Conservation (phyloP, 2,888 invertebrate species). For the Crematogaster levior region DNA sequence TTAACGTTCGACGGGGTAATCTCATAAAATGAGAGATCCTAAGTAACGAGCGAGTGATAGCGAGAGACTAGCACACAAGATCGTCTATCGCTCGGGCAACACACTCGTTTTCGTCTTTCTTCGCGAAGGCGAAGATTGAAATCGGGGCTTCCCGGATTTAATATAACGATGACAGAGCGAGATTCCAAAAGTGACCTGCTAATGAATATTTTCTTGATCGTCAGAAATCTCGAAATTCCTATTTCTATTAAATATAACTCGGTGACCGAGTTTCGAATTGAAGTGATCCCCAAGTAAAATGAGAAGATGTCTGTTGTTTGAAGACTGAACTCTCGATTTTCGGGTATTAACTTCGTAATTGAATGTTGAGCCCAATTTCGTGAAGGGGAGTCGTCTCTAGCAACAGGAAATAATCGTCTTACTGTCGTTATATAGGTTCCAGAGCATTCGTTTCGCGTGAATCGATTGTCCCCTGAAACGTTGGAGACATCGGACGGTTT, state of each 20-base stretch:
- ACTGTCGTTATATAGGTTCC: slow-evolving; percentile 18
- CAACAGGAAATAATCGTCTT: slow-evolving; percentile 25
- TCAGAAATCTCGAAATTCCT: neutral
- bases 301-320: neutral
- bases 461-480: slow-evolving; percentile 13
- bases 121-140: slow-evolving; percentile 19
- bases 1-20: slow-evolving; percentile 51
- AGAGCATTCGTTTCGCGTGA: neutral
- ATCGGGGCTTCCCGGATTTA: slow-evolving; percentile 10
- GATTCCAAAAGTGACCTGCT: neutral
- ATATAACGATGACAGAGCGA: slow-evolving; percentile 12
- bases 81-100: slow-evolving; percentile 15
- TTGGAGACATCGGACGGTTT: neutral
- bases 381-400: neutral
- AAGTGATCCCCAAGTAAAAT: neutral
- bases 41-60: slow-evolving; percentile 54
- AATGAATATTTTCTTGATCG: neutral
- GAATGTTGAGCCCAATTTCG: slow-evolving; percentile 17
- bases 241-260: slow-evolving; percentile 3
- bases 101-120: neutral
- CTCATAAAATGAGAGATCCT: slow-evolving; percentile 53
- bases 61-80: neutral
- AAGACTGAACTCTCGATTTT: neutral
- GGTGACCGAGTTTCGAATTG: neutral
- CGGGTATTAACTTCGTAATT: slow-evolving; percentile 1